phyloP scores from a whole-genome alignment of 92 coral and sea anemone species.

The Porites lobata region DNA sequence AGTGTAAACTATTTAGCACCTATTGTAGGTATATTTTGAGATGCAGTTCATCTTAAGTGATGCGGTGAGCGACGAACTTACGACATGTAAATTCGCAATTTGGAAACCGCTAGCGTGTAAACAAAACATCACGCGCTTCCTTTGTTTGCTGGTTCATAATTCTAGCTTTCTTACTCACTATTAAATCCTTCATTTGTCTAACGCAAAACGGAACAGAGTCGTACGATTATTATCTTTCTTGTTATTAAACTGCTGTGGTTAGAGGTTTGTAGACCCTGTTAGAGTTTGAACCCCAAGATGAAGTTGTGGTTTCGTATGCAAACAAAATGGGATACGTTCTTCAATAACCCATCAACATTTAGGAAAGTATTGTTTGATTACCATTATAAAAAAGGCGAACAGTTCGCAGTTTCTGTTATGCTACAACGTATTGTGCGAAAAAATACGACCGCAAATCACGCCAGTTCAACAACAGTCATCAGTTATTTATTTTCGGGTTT shows the following conservation, averaged over 20 bases:
- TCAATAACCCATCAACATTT: not conserved
- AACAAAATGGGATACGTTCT: not conserved
- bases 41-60: not conserved
- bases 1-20: conserved; percentile 7
- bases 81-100: conserved; percentile 5
- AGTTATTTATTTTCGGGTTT: not conserved
- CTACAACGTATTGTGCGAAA: not conserved
- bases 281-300: not conserved
- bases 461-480: not conserved
- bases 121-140: not conserved
- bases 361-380: not conserved
- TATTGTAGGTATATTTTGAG: not conserved
- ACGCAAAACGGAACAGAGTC: not conserved
- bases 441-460: not conserved
- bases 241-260: not conserved
- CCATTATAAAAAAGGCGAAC: not conserved
- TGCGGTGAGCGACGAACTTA: not conserved
- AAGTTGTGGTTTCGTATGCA: no score
- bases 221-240: not conserved
- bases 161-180: not conserved
- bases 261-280: not conserved
- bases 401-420: not conserved
- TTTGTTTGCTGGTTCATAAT: not conserved
- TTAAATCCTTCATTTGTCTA: not conserved
- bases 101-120: conserved; percentile 7